Base-by-base conservation (phyloP, 2,113 vertebrate genomes). In the Polyodon spathula region DNA sequence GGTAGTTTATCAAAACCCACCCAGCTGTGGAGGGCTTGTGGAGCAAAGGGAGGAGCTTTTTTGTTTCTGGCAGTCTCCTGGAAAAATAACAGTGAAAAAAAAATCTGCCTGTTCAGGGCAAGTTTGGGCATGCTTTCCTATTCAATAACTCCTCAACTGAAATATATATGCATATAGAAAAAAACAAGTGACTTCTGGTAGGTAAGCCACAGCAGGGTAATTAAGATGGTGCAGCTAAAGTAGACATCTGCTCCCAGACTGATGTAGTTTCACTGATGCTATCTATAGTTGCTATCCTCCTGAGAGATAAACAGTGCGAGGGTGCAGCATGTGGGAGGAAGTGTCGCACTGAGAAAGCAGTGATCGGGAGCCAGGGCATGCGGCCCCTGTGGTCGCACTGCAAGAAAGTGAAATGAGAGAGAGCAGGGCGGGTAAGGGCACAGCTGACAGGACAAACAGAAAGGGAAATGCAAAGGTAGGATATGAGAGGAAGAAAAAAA, bases 211-310 rank as follows among this genome's bases (percentile, higher is more conserved):
- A 80, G 85, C 75, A 78, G 86, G 80, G 78, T 76, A 73, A 79
- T 77, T 83, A 79, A 78, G 74, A 79, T 64, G 78, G 76, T 81
- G 82, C 11, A 66, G 78, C 74, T 68, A 75, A 86, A 80, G 74
- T 78, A 86, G 82, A 88, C 84, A 88, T 89, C 88, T 92, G 90
- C 79, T 87, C 80, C 86, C 77, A 84, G 82, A 79, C 81, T 86
- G 86, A 89, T 84, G 89, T 73, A 74, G 84, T 72, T 76, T 73
- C 78, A 70, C 82, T 72, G 88, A 90, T 90, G 81, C 64, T 77
- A 91, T 91, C 90, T 85, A 65, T 66, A 71, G 76, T 63, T 66
- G 63, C 73, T 80, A 78, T 86, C 83, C 85, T 81, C 76, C 75
- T 0, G 71, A 85, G 82, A 86, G 86, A 89, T 87, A 90, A 89